Percentiles rank a stretch among this genome's conserved stretches.
Conservation (phyloP, 2,113 vertebrate species). For the Pampusana beccarii region DNA sequence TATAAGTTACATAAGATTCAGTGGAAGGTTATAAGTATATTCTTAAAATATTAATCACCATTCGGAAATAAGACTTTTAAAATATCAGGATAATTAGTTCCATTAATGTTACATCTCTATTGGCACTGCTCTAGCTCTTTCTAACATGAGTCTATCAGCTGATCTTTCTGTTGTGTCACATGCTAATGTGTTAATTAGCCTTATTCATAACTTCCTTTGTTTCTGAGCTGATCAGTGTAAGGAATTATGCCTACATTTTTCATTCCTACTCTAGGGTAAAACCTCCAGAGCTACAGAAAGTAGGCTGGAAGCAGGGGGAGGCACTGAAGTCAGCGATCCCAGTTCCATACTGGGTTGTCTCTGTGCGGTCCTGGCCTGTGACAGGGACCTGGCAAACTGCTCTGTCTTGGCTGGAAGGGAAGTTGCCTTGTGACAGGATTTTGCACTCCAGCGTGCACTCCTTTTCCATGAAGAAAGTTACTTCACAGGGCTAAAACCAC, state of each 20-base stretch:
- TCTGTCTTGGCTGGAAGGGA: neutral
- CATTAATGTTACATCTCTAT: neutral
- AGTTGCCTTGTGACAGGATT: neutral
- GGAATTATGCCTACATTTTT: neutral
- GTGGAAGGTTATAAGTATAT: neutral
- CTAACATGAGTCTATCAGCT: neutral
- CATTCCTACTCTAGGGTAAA: neutral
- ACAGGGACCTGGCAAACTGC: neutral
- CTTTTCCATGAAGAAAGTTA: neutral
- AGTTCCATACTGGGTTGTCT: neutral
- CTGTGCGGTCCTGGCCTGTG: neutral
- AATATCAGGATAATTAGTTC: neutral
- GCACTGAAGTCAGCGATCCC: neutral
- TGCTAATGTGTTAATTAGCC: neutral
- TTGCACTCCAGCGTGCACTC: neutral
- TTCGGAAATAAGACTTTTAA: constrained; percentile 7
- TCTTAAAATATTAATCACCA: constrained; percentile 25
- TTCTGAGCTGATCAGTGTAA: neutral
- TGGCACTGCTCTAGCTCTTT: neutral
- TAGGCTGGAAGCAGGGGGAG: neutral
- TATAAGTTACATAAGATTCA: neutral
- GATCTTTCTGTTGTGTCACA: constrained; percentile 19
- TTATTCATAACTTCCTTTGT: constrained; percentile 29
- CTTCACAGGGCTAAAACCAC: neutral
- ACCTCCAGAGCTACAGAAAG: neutral